Evolutionary conservation across 2,113 vertebrate species (phyloP), one percentile per base, ranked within the genome.

Genomic region (Chionis minor): DNA sequence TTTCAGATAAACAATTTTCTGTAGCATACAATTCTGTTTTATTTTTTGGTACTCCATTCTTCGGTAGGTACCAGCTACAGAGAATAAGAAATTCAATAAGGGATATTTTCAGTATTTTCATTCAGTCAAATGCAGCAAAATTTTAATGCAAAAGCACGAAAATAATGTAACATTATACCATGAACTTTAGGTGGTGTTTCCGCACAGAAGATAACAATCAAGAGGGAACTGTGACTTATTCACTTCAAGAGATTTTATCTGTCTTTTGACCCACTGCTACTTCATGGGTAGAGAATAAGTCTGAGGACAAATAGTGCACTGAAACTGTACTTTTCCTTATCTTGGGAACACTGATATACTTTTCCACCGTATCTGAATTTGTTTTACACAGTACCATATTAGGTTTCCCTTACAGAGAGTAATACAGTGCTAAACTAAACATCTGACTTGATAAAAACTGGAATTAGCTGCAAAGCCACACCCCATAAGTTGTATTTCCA

Each of bases 291-390:
- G 54, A 91, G 81, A 90, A 54, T 42, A 80, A 54, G 38, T 65
- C 23, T 45, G 33, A 86, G 51, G 40, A 86, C 62, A 96, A 95
- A 88, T 61, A 66, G 27, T 77, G n/a, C 55, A 82, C 1, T 83
- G 90, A 93, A 95, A 89, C 45, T 55, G 45, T 80, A 70, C 66
- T 86, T 94, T 18, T 83, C 45, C 73, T 90, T 96, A 92, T 95
- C 95, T 70, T 58, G 28, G 51, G 75, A 95, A 86, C 71, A 83
- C 24, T 51, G 63, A 70, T 88, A 61, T 47, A 77, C 58, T 88
- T 90, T 91, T 75, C 69, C 20, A 82, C 58, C n/a, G 13, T 92
- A 92, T 97, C 86, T 95, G 84, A 62, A 80, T 94, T 92, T 96
- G 78, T 85, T 95, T 88, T 90, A 72, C 74, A 49, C 10, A 58